Conservation (phyloP, 2,888 invertebrate species). For the Nezara viridula region DNA sequence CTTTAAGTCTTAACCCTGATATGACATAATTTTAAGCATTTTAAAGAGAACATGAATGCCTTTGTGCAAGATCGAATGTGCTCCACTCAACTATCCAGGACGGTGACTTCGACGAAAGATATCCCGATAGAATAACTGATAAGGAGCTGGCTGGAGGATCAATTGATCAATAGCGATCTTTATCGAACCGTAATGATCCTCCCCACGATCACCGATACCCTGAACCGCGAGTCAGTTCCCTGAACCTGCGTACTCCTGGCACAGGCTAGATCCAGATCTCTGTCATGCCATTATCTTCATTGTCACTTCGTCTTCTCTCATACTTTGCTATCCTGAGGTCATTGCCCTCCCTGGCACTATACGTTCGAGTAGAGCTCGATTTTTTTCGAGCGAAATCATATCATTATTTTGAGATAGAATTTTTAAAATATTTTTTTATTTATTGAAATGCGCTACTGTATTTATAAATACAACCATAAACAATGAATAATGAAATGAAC, state of each 20-base stretch:
- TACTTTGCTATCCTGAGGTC: not conserved
- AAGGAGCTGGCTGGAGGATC: not conserved
- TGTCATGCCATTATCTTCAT: not conserved
- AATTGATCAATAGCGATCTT: not conserved
- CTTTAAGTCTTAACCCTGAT: too few relatives aligned
- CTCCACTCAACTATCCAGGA: not conserved
- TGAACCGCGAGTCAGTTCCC: not conserved
- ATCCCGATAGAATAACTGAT: not conserved
- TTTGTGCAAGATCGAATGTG: not conserved
- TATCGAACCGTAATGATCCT: not conserved
- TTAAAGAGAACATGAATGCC: too few relatives aligned
- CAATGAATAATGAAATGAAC: too few relatives aligned
- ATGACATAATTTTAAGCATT: too few relatives aligned
- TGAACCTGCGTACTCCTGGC: not conserved
- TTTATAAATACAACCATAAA: too few relatives aligned
- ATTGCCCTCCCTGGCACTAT: not conserved
- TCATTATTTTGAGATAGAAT: too few relatives aligned
- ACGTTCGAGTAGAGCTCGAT: too few relatives aligned
- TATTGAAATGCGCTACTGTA: too few relatives aligned
- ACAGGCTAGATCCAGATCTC: not conserved
- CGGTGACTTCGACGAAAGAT: not conserved
- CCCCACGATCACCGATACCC: not conserved
- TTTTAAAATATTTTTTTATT: too few relatives aligned
- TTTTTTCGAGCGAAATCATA: too few relatives aligned
- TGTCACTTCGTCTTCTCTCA: not conserved